Evolutionary conservation across 2,797 vertebrate species (phyloP), one percentile per base, ranked within the genome.

Genomic region (Leptatherina wallacei): DNA sequence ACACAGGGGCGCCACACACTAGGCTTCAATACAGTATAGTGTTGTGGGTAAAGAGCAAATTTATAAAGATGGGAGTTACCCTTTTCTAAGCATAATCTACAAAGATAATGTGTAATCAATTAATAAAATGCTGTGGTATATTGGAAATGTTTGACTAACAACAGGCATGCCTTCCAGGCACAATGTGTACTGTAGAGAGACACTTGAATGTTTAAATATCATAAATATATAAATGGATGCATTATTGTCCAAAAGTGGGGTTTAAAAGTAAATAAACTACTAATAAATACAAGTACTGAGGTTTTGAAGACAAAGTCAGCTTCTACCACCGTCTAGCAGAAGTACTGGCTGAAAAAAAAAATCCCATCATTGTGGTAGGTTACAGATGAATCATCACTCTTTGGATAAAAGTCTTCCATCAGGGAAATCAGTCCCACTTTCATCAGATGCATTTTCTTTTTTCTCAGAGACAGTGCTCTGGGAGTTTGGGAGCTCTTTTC

Each of bases 1-100:
- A 93, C 84, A 58, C 60, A 79, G 89, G 88, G 92, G 87, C 82
- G 82, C 92, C 84, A 91, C 74, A 71, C 66, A 60, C 81, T 59
- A 79, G 65, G 60, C 66, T 36, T 78, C 47, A 44, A 32, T 67
- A 51, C 65, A 47, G n/a, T 44, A 51, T 68, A 47, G n/a, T 44
- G 78, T 36, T 61, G 20, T 33, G 5, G n/a, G 7, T 74, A 36
- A 38, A 51, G 27, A 61, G 27, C 6, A 61, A 9, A 57, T 32
- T 62, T 32, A 3, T 13, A 52, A 57, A 69, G 1, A 32, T 6
- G 20, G 12, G 27, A 13, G 47, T 18, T 47, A n/a, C 44, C n/a
- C 44, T 47, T 47, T n/a, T 9, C 20, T 47, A 47, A 2, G 20
- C 44, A 47, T n/a, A 47, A 44, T 44, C 5, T 18, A 6, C 18